A percentile compares a stretch with the other conserved stretches of the same genome.
Conservation (phyloP, 2,113 vertebrate genomes). For the Paratilapia polleni region DNA sequence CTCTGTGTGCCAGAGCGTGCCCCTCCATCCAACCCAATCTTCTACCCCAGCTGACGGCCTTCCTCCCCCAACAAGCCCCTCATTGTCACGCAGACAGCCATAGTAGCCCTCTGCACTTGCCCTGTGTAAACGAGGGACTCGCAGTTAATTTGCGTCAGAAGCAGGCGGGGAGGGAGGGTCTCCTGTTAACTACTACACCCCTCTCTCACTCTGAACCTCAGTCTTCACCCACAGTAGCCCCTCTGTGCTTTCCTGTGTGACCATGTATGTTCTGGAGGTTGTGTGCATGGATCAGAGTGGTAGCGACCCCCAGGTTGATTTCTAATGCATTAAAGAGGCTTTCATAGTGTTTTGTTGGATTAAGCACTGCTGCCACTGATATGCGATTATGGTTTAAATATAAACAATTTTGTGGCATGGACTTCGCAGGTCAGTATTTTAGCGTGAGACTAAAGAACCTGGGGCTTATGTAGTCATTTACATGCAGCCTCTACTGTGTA, state of each 20-base stretch:
- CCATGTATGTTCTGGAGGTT: conserved; percentile 40
- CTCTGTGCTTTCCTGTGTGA: conserved; percentile 59
- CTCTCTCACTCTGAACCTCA: conserved; percentile 11
- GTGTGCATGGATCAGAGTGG: background rate
- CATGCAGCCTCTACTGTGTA: background rate
- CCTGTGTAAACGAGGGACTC: conserved; percentile 50
- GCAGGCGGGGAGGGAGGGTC: conserved; percentile 2
- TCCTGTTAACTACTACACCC: conserved; percentile 41
- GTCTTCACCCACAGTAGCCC: conserved; percentile 55
- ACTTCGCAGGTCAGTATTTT: background rate
- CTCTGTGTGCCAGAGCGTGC: conserved; percentile 61
- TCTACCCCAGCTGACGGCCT: conserved; percentile 67
- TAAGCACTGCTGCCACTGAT: conserved; percentile 15
- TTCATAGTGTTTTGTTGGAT: conserved; percentile 33
- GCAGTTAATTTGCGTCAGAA: conserved; percentile 52
- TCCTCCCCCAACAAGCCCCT: conserved; percentile 73
- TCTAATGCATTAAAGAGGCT: conserved; percentile 32
- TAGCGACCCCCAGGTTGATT: background rate
- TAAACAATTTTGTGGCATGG: background rate
- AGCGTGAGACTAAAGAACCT: background rate
- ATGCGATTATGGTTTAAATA: conserved; percentile 20
- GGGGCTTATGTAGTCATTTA: background rate
- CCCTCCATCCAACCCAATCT: conserved; percentile 59
- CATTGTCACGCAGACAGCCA: conserved; percentile 64
- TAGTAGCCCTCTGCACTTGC: conserved; percentile 25